A percentile compares a stretch with the other conserved stretches of the same genome.
These are phyloP conservation scores for Typhlichthys subterraneus DNA, from an alignment of 2,797 vertebrate species.

Conservation along the genomic window DNA sequence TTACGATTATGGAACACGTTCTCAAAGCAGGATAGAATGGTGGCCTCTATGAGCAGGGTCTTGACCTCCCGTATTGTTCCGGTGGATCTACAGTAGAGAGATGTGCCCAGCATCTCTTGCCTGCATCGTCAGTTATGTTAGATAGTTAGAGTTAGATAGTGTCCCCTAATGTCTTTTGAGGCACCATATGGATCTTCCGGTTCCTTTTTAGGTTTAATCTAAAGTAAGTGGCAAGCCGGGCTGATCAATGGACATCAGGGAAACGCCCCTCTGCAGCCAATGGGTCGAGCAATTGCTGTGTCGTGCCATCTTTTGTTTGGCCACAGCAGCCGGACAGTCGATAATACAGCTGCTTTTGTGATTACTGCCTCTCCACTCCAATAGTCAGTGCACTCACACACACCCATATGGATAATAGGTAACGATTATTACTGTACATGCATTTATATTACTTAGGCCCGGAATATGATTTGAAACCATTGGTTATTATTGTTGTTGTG, in stretches of 20 bases:
- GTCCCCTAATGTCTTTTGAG: slow-evolving; percentile 25
- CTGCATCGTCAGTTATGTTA: neutral
- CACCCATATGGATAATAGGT: slow-evolving; percentile 22
- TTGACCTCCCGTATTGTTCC: slow-evolving; percentile 31
- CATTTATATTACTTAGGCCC: neutral
- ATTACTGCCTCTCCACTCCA: slow-evolving; percentile 16
- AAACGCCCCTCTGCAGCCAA: slow-evolving; percentile 59
- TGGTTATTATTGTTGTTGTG: neutral
- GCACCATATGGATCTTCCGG: slow-evolving; percentile 41
- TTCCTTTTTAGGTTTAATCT: slow-evolving; percentile 34
- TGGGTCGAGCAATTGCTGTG: slow-evolving; percentile 49
- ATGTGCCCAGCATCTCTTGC: slow-evolving; percentile 7
- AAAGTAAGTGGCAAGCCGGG: slow-evolving; percentile 28
- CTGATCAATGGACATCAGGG: slow-evolving; percentile 62
- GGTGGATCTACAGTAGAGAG: slow-evolving; percentile 23
- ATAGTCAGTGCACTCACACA: slow-evolving; percentile 6
- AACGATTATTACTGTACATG: slow-evolving; percentile 22
- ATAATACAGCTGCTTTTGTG: slow-evolving; percentile 50
- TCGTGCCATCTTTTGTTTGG: slow-evolving; percentile 65
- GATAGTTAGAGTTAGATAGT: too few relatives aligned
- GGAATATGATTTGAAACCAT: slow-evolving; percentile 9
- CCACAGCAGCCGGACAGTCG: slow-evolving; percentile 51
- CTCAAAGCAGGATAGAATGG: slow-evolving; percentile 27
- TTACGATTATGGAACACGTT: slow-evolving; percentile 52
- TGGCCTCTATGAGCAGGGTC: slow-evolving; percentile 29